phyloP scores from a whole-genome alignment of 2,113 vertebrate species.

The Vulpes lagopus region DNA sequence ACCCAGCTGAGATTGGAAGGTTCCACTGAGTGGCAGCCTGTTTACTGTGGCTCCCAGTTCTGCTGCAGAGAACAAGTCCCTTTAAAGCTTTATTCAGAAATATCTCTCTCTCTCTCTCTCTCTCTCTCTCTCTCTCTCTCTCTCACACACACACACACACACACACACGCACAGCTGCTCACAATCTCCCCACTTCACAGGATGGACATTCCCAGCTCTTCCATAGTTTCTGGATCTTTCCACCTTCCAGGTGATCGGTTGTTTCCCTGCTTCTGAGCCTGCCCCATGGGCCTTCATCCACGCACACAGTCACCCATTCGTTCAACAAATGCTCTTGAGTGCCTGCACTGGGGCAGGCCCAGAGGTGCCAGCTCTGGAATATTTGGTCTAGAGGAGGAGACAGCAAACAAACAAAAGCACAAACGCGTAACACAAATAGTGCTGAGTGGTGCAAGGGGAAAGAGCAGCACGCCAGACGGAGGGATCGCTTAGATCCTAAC shows the following conservation, averaged over 20 bases:
- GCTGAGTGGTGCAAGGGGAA: fast-evolving
- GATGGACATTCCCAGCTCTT: background rate
- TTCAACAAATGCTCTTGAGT: background rate
- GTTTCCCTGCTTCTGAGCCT: background rate
- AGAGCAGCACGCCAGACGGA: fast-evolving
- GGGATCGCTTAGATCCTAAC: fast-evolving
- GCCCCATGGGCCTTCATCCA: background rate
- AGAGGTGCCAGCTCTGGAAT: too few species aligned
- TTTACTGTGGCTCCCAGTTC: background rate
- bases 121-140: too few species aligned
- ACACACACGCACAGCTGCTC: background rate
- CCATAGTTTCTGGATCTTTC: background rate
- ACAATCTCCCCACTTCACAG: background rate
- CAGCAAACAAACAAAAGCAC: background rate
- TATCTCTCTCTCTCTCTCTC: background rate
- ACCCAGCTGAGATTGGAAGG: background rate
- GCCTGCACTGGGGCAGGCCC: background rate
- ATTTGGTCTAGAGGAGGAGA: background rate
- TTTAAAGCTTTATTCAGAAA: background rate
- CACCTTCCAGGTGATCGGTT: background rate
- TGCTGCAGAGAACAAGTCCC: background rate
- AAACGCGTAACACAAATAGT: fast-evolving
- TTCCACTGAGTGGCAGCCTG: background rate
- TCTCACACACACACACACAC: background rate
- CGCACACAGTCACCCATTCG: background rate